Evolutionary conservation across 2,113 vertebrate genomes (phyloP).

Genomic region (Lanius collurio): DNA sequence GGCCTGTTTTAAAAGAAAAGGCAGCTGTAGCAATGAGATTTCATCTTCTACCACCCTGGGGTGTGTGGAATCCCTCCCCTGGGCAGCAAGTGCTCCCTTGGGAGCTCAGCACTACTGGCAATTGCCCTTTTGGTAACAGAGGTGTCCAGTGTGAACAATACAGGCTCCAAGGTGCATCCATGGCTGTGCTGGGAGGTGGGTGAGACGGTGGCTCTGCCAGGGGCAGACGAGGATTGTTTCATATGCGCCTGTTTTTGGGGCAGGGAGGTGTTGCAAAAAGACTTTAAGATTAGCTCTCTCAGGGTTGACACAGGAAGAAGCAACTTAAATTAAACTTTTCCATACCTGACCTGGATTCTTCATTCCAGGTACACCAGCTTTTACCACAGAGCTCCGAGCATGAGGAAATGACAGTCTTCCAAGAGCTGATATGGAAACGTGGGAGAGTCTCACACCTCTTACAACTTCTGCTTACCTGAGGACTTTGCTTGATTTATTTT

Average conservation of each 20-base stretch:
- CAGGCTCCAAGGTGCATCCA: neutral
- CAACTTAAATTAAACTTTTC: neutral
- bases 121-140: neutral
- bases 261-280: neutral
- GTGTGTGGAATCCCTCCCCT: neutral
- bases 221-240: neutral
- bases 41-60: neutral
- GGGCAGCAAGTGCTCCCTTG: neutral
- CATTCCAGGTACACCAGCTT: neutral
- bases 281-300: neutral
- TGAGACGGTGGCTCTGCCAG: neutral
- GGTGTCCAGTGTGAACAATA: rapidly evolving
- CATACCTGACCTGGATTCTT: neutral
- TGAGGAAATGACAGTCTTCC: neutral
- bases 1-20: neutral
- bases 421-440: neutral
- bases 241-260: neutral
- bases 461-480: neutral
- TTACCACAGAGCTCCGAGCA: neutral
- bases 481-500: neutral
- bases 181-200: neutral
- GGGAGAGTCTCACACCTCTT: neutral
- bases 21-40: neutral
- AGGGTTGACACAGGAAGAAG: neutral
- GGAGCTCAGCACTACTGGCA: neutral